Base-by-base conservation (phyloP, 2,888 invertebrate species). In the Scaptomyza reducta region DNA sequence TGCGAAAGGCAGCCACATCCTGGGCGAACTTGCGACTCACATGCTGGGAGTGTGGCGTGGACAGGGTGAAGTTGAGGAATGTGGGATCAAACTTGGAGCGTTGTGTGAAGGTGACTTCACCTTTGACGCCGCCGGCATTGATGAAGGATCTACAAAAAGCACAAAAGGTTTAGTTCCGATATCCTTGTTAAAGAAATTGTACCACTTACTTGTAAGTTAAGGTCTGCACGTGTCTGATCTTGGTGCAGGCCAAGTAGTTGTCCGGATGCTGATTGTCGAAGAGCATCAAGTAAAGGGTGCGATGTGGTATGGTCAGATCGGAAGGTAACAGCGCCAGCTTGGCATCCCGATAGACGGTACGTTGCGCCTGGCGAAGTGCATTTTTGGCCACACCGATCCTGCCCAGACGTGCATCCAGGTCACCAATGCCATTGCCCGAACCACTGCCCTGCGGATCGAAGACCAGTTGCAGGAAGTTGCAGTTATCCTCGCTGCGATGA, bases 1-100 rank as follows among this genome's bases (percentile, higher is more conserved):
- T 94, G 90, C 93, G 94, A 88, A 96, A 96, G 68, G 94, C 94
- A 1, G 94, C 93, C 67, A 96, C 94, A 77, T 95, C 95, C 54
- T 95, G 94, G 25, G 95, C 95, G 87, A 95, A 96, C 33, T 96
- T 94, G 2, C 95, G 92, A 87, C 95, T 94, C 1, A 95, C 94
- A n/a, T 81, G 83, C 90, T 95, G 95, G 59, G 95, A 92, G 77
- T 95, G 94, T 47, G 95, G 92, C 0, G 96, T 93, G 0, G 93
- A 93, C 29, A 96, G 90, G 40, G 95, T 94, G 81, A 97, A 95
- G 88, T 94, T 95, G 0, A 95, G 92, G 93, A 95, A 96, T 0
- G 97, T 97, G 0, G 97, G 96, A 90, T 97, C 96, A 90, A 96
- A 97, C 25, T 95, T 95, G 0, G 96, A 96, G 33, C 95, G 94